phyloP scores from a whole-genome alignment of 2,113 vertebrate genomes.

The Equus quagga region DNA sequence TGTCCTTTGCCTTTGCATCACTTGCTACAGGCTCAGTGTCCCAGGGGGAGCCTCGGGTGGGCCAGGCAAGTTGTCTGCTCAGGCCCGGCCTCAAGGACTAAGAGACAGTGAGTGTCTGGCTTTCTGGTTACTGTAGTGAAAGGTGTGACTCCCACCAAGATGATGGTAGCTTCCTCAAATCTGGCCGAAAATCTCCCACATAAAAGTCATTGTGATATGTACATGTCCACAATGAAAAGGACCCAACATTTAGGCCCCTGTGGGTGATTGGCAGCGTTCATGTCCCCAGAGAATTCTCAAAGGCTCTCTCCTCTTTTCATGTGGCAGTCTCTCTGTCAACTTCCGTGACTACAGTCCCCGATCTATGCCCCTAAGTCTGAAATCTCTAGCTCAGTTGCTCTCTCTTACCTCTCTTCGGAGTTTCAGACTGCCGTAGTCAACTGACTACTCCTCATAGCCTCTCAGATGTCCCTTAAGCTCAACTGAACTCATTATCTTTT shows the following conservation, averaged over 20 bases:
- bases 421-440: not conserved
- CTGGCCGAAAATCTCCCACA: not conserved
- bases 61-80: not conserved
- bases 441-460: not conserved
- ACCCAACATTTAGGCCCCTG: not conserved
- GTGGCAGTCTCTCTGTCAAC: not conserved
- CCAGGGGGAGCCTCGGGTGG: not conserved
- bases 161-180: not conserved
- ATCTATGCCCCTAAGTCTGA: not conserved
- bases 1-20: not conserved
- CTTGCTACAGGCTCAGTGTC: not conserved
- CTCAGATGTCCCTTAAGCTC: not conserved
- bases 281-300: not conserved
- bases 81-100: not conserved
- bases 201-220: not conserved
- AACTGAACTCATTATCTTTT: not conserved
- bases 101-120: not conserved
- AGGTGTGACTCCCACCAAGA: not conserved
- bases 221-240: not conserved
- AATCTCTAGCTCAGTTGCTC: not conserved
- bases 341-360: rapidly evolving
- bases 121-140: not conserved
- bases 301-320: not conserved
- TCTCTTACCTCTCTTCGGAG: not conserved
- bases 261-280: no score